Conservation (phyloP, 2,888 invertebrate genomes). For the Pammene aurita region DNA sequence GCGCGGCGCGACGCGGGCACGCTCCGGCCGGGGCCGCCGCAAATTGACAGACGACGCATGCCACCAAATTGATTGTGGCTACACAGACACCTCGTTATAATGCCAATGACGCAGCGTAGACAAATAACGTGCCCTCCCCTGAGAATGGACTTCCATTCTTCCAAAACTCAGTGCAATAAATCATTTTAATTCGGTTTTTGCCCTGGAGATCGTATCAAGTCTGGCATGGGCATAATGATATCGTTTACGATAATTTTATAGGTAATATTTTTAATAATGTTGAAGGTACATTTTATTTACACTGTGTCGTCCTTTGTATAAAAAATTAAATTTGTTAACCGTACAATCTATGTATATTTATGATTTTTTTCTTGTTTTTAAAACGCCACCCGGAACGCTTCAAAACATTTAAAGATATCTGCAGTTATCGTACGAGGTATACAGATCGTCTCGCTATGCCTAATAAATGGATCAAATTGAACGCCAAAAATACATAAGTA, state of each 20-base stretch:
- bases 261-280: not conserved
- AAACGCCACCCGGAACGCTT: too few relatives aligned
- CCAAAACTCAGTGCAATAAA: constrained; percentile 34
- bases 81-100: constrained; percentile 66
- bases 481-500: too few relatives aligned
- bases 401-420: too few relatives aligned
- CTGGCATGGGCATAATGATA: not conserved
- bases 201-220: constrained; percentile 15
- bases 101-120: constrained; percentile 54
- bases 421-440: too few relatives aligned
- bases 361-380: too few relatives aligned
- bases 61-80: constrained; percentile 74
- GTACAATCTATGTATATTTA: too few relatives aligned
- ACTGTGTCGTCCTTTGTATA: too few relatives aligned
- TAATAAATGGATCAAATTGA: too few relatives aligned
- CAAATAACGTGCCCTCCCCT: constrained; percentile 42
- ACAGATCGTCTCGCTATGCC: too few relatives aligned
- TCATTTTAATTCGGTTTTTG: constrained; percentile 37
- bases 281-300: too few relatives aligned
- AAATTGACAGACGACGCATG: constrained; percentile 72
- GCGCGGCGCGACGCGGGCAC: constrained; percentile 44
- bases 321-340: too few relatives aligned
- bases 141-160: constrained; percentile 36
- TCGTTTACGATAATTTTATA: not conserved
- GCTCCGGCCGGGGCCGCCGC: constrained; percentile 48